These are phyloP conservation scores for Alauda arvensis DNA, from an alignment of 2,797 vertebrate species.

Conservation along the genomic window DNA sequence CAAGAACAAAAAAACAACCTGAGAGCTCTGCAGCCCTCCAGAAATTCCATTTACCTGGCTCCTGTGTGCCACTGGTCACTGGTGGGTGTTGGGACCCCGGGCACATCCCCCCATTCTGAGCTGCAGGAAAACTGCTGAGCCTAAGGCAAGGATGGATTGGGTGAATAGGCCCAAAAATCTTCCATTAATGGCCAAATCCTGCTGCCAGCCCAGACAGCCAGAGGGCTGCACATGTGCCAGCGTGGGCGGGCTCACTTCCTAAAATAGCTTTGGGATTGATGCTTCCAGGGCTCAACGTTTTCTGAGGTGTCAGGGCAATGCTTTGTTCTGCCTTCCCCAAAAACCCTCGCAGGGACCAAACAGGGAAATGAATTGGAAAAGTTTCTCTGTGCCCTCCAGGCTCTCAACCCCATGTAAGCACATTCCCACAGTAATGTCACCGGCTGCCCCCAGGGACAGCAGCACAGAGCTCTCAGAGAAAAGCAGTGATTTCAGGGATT, in stretches of 20 bases:
- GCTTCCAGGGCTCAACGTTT: neutral
- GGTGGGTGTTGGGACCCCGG: fast-evolving
- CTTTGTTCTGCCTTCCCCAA: neutral
- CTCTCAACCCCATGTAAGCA: neutral
- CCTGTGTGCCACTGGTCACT: fast-evolving
- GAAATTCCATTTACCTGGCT: neutral
- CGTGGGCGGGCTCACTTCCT: neutral
- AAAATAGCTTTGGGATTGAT: constrained; percentile 1
- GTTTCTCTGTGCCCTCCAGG: neutral
- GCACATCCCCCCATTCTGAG: neutral
- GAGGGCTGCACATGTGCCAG: neutral
- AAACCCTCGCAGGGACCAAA: neutral
- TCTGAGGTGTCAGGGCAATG: neutral
- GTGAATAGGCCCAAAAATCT: neutral
- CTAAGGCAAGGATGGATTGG: neutral
- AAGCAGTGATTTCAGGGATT: neutral
- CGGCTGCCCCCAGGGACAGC: neutral
- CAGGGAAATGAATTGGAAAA: neutral
- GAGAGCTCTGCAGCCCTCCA: neutral
- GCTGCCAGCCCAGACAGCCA: neutral
- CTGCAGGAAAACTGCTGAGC: neutral
- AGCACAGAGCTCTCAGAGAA: neutral
- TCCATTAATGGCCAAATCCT: neutral
- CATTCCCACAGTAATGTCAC: neutral
- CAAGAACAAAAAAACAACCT: neutral